Percentiles rank a stretch among this genome's conserved stretches.
phyloP scores from a whole-genome alignment of 2,113 vertebrate genomes.

The Lathamus discolor region DNA sequence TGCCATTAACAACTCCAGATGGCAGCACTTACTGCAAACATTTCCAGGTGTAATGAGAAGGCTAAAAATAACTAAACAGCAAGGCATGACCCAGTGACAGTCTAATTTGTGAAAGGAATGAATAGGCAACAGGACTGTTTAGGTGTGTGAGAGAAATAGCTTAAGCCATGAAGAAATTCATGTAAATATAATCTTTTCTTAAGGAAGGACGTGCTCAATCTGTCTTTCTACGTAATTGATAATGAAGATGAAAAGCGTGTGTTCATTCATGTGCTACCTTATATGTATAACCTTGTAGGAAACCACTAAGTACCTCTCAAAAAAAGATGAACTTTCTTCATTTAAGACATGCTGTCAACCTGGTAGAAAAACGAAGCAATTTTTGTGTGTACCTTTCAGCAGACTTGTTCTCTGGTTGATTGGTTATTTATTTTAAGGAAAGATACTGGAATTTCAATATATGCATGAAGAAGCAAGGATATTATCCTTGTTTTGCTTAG shows the following conservation, averaged over 20 bases:
- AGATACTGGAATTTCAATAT: neutral
- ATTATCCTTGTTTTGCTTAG: neutral
- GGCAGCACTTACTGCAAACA: constrained; percentile 61
- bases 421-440: neutral
- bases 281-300: neutral
- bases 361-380: neutral
- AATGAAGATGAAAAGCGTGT: neutral
- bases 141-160: neutral
- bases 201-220: neutral
- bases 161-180: neutral
- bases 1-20: constrained; percentile 71
- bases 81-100: constrained; percentile 48
- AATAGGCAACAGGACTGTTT: constrained; percentile 11
- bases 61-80: constrained; percentile 58
- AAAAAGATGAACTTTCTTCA: neutral
- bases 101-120: constrained; percentile 36
- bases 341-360: neutral
- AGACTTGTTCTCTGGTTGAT: neutral
- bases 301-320: neutral
- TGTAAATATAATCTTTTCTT: neutral
- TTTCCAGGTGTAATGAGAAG: constrained; percentile 59
- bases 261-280: neutral
- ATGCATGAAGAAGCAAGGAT: neutral
- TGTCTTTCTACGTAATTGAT: neutral
- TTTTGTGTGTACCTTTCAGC: neutral